Evolutionary conservation across 2,113 vertebrate genomes (phyloP), one percentile per base, ranked within the genome.

Genomic region (Aythya baeri): DNA sequence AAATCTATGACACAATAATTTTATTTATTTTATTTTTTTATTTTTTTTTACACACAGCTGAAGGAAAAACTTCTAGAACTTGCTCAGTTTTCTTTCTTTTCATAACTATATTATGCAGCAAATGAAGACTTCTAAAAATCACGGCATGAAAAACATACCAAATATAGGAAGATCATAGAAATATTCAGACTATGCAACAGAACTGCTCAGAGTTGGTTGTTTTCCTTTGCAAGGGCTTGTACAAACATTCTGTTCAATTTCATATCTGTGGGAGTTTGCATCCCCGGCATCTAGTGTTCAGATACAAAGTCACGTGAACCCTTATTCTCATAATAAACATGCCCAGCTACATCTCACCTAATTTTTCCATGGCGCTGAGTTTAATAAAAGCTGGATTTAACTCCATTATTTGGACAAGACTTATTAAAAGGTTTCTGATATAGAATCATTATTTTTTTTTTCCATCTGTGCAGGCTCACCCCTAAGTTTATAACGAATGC

Each of bases 361-460:
- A 63, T 90, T 93, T 91, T 93, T 94, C 83, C 85, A 75, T 4
- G 65, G 72, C 61, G 67, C 49, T 34, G 43, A 91, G 50, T 91
- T 96, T 80, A 92, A 96, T 85, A 92, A 87, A 93, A 89, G 21
- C 17, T 88, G 78, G 85, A 91, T 96, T 94, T 83, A 93, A 80
- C 22, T 77, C 43, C 52, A 23, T 68, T 91, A 88, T 72, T 89
- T 93, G 38, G 54, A 77, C 15, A 95, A 74, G 55, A 78, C 49
- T 44, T 85, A 25, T 77, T 78, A 57, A 79, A 80, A 43, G 26
- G 5, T 85, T 83, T 76, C 57, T 83, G 75, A 58, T 58, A 77
- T 83, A 65, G 17, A 82, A 50, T 6, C 2, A 22, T 81, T 41
- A 22, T 62, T 62, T 75, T 63, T 44, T 63, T 44, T n/a, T 44